Conservation (phyloP, 1,140 invertebrate species). For the Lepidostoma basale region DNA sequence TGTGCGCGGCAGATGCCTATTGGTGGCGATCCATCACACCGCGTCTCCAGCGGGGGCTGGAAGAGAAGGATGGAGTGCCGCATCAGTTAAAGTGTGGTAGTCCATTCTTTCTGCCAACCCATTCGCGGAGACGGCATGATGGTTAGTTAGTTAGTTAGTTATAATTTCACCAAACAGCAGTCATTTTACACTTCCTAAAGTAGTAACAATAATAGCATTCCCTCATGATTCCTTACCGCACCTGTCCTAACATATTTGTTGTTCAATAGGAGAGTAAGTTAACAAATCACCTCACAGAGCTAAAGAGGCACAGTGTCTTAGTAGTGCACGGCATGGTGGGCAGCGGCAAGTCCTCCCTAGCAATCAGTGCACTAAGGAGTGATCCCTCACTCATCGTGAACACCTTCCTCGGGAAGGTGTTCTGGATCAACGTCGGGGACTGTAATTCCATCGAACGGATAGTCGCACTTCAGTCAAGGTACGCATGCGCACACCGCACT, state of each 20-base stretch:
- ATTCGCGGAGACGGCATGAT: too few species aligned
- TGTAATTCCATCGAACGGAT: slow-evolving; percentile 58
- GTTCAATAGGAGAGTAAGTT: slow-evolving; percentile 56
- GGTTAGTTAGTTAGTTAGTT: too few species aligned
- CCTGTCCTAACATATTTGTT: slow-evolving; percentile 4
- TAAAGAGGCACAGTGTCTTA: slow-evolving; percentile 61
- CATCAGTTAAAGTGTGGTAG: too few species aligned
- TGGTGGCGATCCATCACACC: too few species aligned
- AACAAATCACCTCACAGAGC: slow-evolving; percentile 48
- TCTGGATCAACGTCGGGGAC: slow-evolving; percentile 59
- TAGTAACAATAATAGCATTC: slow-evolving; percentile 3
- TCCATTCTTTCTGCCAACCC: too few species aligned
- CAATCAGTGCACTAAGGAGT: slow-evolving; percentile 62
- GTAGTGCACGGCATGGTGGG: slow-evolving; percentile 72
- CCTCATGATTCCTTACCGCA: slow-evolving; percentile 7
- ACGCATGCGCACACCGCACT: neutral
- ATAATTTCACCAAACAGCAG: too few species aligned
- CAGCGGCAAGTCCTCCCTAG: slow-evolving; percentile 72
- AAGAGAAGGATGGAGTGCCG: too few species aligned
- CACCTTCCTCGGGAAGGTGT: slow-evolving; percentile 54
- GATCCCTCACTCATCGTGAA: slow-evolving; percentile 58
- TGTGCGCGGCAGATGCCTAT: too few species aligned
- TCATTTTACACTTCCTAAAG: too few species aligned
- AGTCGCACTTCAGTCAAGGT: slow-evolving; percentile 50
- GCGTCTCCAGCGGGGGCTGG: too few species aligned